Conservation (phyloP, 2,888 invertebrate species). For the Drosophila meridionalis region DNA sequence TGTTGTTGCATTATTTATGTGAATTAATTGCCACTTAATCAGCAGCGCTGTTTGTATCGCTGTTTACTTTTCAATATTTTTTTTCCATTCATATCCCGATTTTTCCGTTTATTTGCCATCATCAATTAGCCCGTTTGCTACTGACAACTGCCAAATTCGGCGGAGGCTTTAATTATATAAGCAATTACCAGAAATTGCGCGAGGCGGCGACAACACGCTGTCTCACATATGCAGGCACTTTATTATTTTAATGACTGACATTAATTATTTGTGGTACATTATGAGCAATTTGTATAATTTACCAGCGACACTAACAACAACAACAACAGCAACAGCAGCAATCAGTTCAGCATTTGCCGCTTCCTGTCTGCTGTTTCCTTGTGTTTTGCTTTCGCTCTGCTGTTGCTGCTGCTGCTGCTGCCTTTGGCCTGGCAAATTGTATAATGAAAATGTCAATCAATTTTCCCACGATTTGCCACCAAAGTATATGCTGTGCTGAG, state of each 20-base stretch:
- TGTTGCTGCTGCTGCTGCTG: slow-evolving; percentile 26
- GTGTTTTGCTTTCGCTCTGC: slow-evolving; percentile 54
- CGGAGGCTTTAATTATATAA: slow-evolving; percentile 56
- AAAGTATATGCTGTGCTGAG: slow-evolving; percentile 63
- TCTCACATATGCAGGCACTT: slow-evolving; percentile 47
- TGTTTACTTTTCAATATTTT: slow-evolving; percentile 9
- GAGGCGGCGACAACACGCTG: slow-evolving; percentile 13
- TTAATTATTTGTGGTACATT: slow-evolving; percentile 75
- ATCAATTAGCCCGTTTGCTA: slow-evolving; percentile 32
- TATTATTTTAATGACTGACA: slow-evolving; percentile 73
- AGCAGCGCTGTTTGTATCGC: slow-evolving; percentile 20
- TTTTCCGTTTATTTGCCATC: slow-evolving; percentile 27
- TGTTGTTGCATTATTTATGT: slow-evolving; percentile 58
- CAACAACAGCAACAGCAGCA: slow-evolving; percentile 27
- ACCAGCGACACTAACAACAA: slow-evolving; percentile 23
- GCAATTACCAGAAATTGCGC: slow-evolving; percentile 43
- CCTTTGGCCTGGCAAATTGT: slow-evolving; percentile 67
- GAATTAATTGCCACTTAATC: slow-evolving; percentile 62
- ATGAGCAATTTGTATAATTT: slow-evolving; percentile 70
- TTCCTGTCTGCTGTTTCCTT: slow-evolving; percentile 37
- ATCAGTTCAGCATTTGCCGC: slow-evolving; percentile 43
- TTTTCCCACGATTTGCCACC: slow-evolving; percentile 81
- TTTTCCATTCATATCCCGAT: slow-evolving; percentile 1
- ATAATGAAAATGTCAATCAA: slow-evolving; percentile 83
- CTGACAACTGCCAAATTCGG: slow-evolving; percentile 49